Evolutionary conservation across 1,140 invertebrate genomes (phyloP).

Genomic region (Thaumetopoea pityocampa): DNA sequence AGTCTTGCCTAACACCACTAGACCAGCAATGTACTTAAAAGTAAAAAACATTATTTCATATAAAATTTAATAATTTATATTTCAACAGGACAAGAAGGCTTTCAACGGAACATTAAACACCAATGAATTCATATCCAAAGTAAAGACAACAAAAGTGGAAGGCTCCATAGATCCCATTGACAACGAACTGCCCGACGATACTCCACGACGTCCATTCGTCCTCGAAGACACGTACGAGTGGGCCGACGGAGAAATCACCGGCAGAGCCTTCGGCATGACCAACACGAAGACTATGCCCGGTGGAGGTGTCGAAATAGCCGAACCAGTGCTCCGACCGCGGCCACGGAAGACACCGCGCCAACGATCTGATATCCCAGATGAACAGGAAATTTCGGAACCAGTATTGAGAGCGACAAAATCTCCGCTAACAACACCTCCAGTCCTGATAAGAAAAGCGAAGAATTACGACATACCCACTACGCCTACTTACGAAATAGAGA

Average conservation of each 20-base stretch:
- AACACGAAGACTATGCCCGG: conserved; percentile 72
- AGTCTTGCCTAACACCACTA: no score
- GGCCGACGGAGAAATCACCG: conserved; percentile 73
- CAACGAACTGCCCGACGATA: conserved; percentile 59
- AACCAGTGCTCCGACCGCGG: conserved; percentile 82
- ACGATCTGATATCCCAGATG: conserved; percentile 49
- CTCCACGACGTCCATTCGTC: conserved; percentile 44
- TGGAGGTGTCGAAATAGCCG: conserved; percentile 80
- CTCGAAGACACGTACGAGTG: conserved; percentile 68
- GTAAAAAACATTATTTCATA: no score
- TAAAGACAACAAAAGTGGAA: conserved; percentile 34
- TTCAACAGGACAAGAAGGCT: conserved; percentile 36
- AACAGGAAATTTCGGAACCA: conserved; percentile 77
- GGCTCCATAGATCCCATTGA: conserved; percentile 42
- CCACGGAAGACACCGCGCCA: conserved; percentile 73
- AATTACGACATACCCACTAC: conserved; percentile 60
- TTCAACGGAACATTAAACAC: conserved; percentile 25
- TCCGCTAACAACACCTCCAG: conserved; percentile 36
- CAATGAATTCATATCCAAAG: conserved; percentile 15
- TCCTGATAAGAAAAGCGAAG: conserved; percentile 50
- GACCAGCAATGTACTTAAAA: no score
- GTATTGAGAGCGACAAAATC: conserved; percentile 72
- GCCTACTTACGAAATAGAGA: conserved; percentile 46
- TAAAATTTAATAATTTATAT: conserved; percentile 10
- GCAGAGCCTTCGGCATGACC: conserved; percentile 79